A percentile compares a stretch with the other conserved stretches of the same genome.
Conservation (phyloP, 2,888 invertebrate species). For the Cartodere bifasciata region DNA sequence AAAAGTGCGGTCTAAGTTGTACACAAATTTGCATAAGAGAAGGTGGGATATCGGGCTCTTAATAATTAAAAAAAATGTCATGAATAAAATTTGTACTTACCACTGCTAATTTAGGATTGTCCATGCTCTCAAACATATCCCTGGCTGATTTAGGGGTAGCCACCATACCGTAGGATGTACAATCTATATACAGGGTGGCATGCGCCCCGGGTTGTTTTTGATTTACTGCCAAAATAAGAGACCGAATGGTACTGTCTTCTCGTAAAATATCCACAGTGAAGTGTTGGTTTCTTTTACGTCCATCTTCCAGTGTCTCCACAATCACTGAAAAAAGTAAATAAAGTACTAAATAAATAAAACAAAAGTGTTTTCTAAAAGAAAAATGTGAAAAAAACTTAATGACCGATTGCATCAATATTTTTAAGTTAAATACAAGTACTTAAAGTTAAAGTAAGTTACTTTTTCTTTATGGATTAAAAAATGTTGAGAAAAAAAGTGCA, state of each 20-base stretch:
- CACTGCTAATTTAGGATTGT: conserved; percentile 40
- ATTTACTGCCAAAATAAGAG: conserved; percentile 41
- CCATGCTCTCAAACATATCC: conserved; percentile 44
- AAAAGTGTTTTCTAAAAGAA: no score
- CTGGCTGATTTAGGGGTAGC: conserved; percentile 43
- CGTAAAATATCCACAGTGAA: conserved; percentile 46
- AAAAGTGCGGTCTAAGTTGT: no score
- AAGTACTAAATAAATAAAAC: neutral
- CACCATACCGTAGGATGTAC: conserved; percentile 50
- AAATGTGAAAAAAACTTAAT: no score
- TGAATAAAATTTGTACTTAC: conserved; percentile 34
- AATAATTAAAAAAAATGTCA: neutral
- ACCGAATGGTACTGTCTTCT: conserved; percentile 41
- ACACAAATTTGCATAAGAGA: no score
- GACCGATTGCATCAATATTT: no score
- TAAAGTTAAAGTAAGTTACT: no score
- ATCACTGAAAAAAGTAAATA: conserved; percentile 39
- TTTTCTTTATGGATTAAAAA: no score
- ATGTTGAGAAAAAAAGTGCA: no score
- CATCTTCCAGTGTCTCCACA: conserved; percentile 49
- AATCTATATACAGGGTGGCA: conserved; percentile 52
- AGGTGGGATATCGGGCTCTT: no score
- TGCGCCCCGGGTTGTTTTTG: conserved; percentile 44
- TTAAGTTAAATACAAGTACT: no score
- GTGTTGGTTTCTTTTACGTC: conserved; percentile 44